Percentiles rank a stretch among this genome's conserved stretches.
phyloP scores from a whole-genome alignment of 2,888 invertebrate genomes.

The Stramonita haemastoma region DNA sequence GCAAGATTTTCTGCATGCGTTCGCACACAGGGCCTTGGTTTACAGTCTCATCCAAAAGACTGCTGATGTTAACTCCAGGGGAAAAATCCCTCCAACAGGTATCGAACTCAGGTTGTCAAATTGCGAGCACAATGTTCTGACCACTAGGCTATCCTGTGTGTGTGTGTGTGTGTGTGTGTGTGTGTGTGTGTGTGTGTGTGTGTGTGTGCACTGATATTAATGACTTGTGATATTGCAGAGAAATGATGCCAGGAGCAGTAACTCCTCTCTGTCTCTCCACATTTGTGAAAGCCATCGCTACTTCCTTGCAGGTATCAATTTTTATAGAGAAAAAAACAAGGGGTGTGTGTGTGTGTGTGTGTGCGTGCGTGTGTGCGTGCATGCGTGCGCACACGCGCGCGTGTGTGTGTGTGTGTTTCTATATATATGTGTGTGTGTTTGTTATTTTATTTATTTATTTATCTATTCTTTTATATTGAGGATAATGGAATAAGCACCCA shows the following conservation, averaged over 20 bases:
- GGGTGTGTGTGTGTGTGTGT: background rate
- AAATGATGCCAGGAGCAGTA: conserved; percentile 84
- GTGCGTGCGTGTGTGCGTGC: background rate
- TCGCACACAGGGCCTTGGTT: too few species aligned
- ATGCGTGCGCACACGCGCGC: background rate
- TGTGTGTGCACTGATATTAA: conserved; percentile 24
- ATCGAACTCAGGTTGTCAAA: too few species aligned
- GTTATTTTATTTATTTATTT: too few species aligned
- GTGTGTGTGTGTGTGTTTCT: conserved; percentile 2
- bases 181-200: conserved; percentile 26
- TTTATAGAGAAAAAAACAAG: background rate
- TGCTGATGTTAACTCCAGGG: too few species aligned
- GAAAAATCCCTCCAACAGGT: too few species aligned
- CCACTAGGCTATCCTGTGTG: too few species aligned
- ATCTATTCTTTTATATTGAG: too few species aligned
- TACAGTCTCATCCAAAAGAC: too few species aligned
- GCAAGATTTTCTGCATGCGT: too few species aligned
- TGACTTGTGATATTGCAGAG: conserved; percentile 71
- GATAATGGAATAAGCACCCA: too few species aligned
- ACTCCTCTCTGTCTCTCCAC: conserved; percentile 79
- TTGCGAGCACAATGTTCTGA: too few species aligned
- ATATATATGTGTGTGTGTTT: background rate
- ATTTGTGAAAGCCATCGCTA: conserved; percentile 71
- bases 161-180: background rate
- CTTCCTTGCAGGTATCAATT: conserved; percentile 63